These are phyloP conservation scores for Stenolophus ochropezus DNA, from an alignment of 2,888 invertebrate genomes.

Conservation along the genomic window DNA sequence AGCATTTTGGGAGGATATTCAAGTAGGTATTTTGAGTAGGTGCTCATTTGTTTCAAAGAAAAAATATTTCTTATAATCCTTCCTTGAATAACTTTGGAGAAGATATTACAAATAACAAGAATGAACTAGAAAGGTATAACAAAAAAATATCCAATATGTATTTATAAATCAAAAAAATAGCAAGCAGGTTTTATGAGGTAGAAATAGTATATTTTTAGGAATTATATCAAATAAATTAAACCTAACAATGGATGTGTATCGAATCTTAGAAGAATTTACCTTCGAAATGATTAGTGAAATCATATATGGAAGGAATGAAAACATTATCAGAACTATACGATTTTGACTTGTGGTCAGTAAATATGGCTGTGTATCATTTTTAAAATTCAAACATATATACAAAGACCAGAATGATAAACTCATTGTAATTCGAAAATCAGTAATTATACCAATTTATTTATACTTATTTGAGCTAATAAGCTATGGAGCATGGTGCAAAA, in stretches of 20 bases:
- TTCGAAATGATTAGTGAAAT: neutral
- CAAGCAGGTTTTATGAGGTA: neutral
- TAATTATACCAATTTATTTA: conserved; percentile 8
- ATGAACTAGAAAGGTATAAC: neutral
- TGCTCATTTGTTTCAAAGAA: conserved; percentile 27
- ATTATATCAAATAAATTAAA: neutral
- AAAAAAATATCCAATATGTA: conserved; percentile 35
- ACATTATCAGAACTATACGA: neutral
- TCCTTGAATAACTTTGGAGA: conserved; percentile 23
- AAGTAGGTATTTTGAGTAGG: conserved; percentile 10
- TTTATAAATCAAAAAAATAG: neutral
- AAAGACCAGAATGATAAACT: conserved; percentile 2
- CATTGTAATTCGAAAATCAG: conserved; percentile 13
- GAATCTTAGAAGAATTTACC: conserved; percentile 6
- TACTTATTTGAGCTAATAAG: conserved; percentile 10
- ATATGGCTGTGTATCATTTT: neutral
- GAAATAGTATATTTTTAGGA: conserved; percentile 10
- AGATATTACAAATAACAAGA: conserved; percentile 8
- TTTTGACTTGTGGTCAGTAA: conserved; percentile 13
- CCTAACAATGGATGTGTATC: neutral
- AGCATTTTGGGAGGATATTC: conserved; percentile 29
- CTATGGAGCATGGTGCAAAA: conserved; percentile 33
- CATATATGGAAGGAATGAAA: neutral
- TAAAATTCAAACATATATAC: conserved; percentile 5
- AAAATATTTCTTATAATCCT: conserved; percentile 41